Evolutionary conservation across 2,797 vertebrate genomes (phyloP), one percentile per base, ranked within the genome.

Genomic region (Eulemur rubriventer): DNA sequence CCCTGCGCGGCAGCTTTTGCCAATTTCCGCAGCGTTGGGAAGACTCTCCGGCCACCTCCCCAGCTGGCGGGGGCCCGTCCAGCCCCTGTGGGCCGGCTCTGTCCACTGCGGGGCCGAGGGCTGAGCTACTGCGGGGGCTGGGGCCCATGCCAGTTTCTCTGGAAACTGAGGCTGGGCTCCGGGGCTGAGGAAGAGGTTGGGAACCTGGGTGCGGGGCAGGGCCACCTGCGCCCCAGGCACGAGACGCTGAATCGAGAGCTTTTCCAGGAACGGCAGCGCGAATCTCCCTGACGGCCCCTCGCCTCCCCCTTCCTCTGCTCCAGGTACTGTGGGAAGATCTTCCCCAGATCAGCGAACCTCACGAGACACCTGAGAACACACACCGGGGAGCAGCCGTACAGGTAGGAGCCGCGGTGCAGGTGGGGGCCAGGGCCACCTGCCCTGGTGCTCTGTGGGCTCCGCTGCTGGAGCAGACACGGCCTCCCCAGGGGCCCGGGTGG

Each of bases 311-410:
- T 26, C 20, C 38, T 57, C 22, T 46, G 26, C 8, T 67, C 87
- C 85, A 99, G 99, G 99, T 99, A 99, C 99, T 99, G 99, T 97
- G 99, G 99, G 96, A 99, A 99, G 99, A 99, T 99, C 98, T 99
- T 99, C 98, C 99, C 99, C 52, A 99, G 99, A 92, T 99, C 99
- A 0, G 99, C 99, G 96, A 99, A 99, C 97, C 99, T 99, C 98
- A 99, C 99, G 30, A 98, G 99, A 98, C 99, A 99, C 96, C 99
- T 99, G 99, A 99, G 99, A 98, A 99, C 99, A 52, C 99, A 99
- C 98, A 99, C 99, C 17, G 99, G 99, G 97, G 99, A 99, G 63
- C 99, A 99, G 98, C 99, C 99, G 0, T 99, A 99, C 99, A 99
- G 99, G 99, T 99, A 99, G 98, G 95, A 8, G 46, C 48, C 26